Conservation (phyloP, 92 coral and sea anemone species). For the Hydrozoanthus gracilis region DNA sequence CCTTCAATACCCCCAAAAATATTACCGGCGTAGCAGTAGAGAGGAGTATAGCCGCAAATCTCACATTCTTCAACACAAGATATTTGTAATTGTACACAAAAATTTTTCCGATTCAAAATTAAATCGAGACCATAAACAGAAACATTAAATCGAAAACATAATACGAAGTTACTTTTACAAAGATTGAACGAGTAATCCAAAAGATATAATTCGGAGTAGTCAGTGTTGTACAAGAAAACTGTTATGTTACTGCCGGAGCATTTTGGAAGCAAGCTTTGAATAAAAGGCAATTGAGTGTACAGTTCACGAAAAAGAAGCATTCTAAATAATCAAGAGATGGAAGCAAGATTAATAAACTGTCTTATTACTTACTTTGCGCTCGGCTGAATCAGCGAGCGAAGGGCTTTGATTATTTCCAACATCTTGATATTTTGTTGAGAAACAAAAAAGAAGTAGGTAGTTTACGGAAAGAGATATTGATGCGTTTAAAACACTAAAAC, state of each 20-base stretch:
- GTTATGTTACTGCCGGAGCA: too few relatives aligned
- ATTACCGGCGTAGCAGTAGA: neutral
- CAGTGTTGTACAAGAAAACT: too few relatives aligned
- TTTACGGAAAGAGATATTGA: neutral
- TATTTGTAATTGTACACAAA: neutral
- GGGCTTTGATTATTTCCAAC: slow-evolving; percentile 43
- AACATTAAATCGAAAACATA: too few relatives aligned
- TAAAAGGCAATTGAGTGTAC: too few relatives aligned
- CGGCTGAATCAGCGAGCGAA: slow-evolving; percentile 64
- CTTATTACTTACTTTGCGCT: slow-evolving; percentile 67
- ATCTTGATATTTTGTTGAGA: neutral
- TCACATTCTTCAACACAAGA: slow-evolving; percentile 4
- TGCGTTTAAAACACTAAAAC: too few relatives aligned
- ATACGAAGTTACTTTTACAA: too few relatives aligned
- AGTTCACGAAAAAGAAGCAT: too few relatives aligned
- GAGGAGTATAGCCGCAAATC: neutral
- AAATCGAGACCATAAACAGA: neutral
- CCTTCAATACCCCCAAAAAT: neutral
- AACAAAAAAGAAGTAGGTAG: neutral
- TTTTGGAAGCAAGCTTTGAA: too few relatives aligned
- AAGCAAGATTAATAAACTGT: slow-evolving; percentile 1
- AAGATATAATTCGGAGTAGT: too few relatives aligned
- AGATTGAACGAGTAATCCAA: too few relatives aligned
- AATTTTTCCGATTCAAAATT: neutral
- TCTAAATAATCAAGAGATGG: neutral